Conservation (phyloP, 2,797 vertebrate species). For the Choloepus didactylus region DNA sequence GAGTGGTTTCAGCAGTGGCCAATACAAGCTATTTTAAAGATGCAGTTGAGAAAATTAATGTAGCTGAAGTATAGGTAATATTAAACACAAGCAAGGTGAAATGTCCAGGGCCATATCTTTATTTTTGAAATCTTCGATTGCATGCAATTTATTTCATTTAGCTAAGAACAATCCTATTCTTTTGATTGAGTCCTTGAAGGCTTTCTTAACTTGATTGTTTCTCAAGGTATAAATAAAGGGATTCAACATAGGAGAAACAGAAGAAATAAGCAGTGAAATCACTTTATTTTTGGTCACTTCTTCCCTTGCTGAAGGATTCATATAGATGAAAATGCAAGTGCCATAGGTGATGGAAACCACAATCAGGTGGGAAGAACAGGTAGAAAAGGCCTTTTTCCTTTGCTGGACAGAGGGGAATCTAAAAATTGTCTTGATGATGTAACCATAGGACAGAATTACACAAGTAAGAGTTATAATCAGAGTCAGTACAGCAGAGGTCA, state of each 20-base stretch:
- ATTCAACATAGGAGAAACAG: constrained; percentile 51
- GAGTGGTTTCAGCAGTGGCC: too few relatives aligned
- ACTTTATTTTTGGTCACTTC: constrained; percentile 48
- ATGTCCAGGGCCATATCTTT: background rate
- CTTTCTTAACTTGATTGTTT: background rate
- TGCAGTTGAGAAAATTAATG: too few relatives aligned
- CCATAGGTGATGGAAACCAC: background rate
- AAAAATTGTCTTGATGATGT: constrained; percentile 53
- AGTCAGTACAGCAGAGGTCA: constrained; percentile 40
- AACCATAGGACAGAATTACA: constrained; percentile 58
- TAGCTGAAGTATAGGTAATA: background rate
- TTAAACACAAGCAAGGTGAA: too few relatives aligned
- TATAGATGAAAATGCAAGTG: constrained; percentile 59
- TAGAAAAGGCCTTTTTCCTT: background rate
- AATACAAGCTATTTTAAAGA: too few relatives aligned
- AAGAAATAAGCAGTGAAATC: constrained; percentile 58
- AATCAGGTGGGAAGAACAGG: too few relatives aligned
- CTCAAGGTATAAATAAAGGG: constrained; percentile 15
- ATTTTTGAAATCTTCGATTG: background rate
- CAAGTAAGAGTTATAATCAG: constrained; percentile 54
- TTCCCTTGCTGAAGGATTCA: constrained; percentile 50
- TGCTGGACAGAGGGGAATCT: constrained; percentile 43
- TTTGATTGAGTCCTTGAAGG: too few relatives aligned
- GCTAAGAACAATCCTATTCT: background rate
- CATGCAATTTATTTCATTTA: background rate